A percentile compares a stretch with the other conserved stretches of the same genome.
phyloP scores from a whole-genome alignment of 2,888 invertebrate species.

The Nowickia ferox region DNA sequence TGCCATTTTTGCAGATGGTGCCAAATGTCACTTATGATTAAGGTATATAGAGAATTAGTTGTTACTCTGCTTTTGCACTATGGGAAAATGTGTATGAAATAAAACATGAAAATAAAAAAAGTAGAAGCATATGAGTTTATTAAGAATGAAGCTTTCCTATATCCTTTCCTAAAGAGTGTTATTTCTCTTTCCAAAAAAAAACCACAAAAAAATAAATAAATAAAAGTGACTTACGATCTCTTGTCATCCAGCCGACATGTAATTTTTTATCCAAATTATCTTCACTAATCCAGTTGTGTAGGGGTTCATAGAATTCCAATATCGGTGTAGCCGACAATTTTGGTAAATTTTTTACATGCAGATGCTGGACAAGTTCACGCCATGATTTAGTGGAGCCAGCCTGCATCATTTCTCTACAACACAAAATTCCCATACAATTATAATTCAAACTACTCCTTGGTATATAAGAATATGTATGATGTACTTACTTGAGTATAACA shows the following conservation, averaged over 20 bases:
- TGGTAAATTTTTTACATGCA: constrained; percentile 89
- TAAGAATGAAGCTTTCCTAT: no score
- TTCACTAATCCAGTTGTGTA: constrained; percentile 85
- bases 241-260: constrained; percentile 74
- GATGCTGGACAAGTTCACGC: constrained; percentile 86
- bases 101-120: background rate
- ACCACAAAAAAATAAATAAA: no score
- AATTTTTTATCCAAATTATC: constrained; percentile 84
- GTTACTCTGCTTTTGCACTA: no score
- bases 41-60: no score
- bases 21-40: no score
- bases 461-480: background rate
- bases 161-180: no score
- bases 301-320: constrained; percentile 86
- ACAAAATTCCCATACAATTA: background rate
- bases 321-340: constrained; percentile 86
- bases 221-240: constrained; percentile 71
- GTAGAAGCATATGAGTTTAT: no score
- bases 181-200: no score
- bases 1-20: no score
- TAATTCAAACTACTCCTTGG: no score
- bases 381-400: constrained; percentile 85
- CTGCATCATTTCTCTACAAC: constrained; percentile 83
- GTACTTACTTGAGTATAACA: constrained; percentile 80
- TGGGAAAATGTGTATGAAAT: no score